Evolutionary conservation across 1,140 invertebrate species (phyloP).

Genomic region (Zaprionus nigranus): DNA sequence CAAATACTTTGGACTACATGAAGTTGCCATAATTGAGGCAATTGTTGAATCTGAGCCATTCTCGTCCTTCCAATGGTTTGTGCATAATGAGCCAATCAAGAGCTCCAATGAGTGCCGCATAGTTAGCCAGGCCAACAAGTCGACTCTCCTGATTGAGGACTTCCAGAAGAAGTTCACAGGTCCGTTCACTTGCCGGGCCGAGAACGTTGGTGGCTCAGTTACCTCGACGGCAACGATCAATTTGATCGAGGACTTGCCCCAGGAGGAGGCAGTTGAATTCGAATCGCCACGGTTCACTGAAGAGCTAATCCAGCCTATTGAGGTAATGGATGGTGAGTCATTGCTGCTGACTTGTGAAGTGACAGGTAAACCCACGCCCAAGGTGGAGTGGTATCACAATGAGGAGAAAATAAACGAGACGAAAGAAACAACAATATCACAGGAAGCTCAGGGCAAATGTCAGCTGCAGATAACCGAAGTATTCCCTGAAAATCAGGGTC

Average conservation of each 20-base stretch:
- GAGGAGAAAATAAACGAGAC: slow-evolving; percentile 89
- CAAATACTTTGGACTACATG: slow-evolving; percentile 89
- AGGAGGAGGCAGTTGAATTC: slow-evolving; percentile 87
- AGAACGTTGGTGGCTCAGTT: slow-evolving; percentile 94
- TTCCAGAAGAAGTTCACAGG: slow-evolving; percentile 90
- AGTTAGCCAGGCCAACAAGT: slow-evolving; percentile 91
- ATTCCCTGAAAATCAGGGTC: slow-evolving; percentile 96
- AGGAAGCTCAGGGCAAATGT: slow-evolving; percentile 92
- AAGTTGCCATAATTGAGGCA: slow-evolving; percentile 92
- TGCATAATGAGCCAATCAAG: slow-evolving; percentile 87
- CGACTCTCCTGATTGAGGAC: slow-evolving; percentile 92
- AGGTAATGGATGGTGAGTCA: slow-evolving; percentile 97
- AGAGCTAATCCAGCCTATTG: slow-evolving; percentile 88
- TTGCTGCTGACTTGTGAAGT: slow-evolving; percentile 91
- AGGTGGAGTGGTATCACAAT: slow-evolving; percentile 93
- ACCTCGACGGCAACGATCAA: slow-evolving; percentile 92
- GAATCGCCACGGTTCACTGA: slow-evolving; percentile 91
- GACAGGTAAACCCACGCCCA: slow-evolving; percentile 92
- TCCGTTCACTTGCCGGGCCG: slow-evolving; percentile 93
- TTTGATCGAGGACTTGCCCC: slow-evolving; percentile 86
- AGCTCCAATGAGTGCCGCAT: slow-evolving; percentile 89
- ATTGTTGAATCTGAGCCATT: slow-evolving; percentile 90
- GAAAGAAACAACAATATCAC: slow-evolving; percentile 91
- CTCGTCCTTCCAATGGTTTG: slow-evolving; percentile 95
- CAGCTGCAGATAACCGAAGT: slow-evolving; percentile 95